A percentile compares a stretch with the other conserved stretches of the same genome.
Evolutionary conservation across 2,888 invertebrate species (phyloP).

Genomic region (Lucinisca nassula): DNA sequence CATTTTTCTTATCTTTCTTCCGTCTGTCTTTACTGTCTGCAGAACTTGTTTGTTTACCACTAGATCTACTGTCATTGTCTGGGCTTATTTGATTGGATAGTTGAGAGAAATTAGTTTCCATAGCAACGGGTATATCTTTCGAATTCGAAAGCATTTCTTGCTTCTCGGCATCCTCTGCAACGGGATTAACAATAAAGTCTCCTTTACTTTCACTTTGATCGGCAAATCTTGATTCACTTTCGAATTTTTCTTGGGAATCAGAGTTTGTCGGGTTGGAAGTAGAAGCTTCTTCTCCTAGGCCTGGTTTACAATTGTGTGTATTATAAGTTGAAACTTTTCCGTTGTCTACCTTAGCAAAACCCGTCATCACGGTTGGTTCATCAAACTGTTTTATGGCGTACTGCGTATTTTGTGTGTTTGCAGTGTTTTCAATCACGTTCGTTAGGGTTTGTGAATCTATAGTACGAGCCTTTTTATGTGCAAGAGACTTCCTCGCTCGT

Average conservation of each 20-base stretch:
- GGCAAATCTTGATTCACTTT: constrained; percentile 74
- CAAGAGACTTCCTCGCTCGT: constrained; percentile 81
- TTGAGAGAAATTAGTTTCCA: constrained; percentile 61
- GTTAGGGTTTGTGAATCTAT: constrained; percentile 79
- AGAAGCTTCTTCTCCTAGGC: constrained; percentile 72
- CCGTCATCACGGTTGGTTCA: constrained; percentile 83
- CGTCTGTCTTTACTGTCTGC: constrained; percentile 60
- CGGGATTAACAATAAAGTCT: constrained; percentile 96
- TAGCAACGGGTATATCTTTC: constrained; percentile 21
- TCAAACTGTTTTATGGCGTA: constrained; percentile 30
- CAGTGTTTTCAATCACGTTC: constrained; percentile 84
- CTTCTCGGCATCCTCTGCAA: constrained; percentile 89
- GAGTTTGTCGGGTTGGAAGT: constrained; percentile 74
- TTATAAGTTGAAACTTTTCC: constrained; percentile 82
- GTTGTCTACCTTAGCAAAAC: constrained; percentile 82
- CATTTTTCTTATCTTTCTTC: constrained; percentile 82
- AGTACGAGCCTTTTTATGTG: constrained; percentile 77
- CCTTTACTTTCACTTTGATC: constrained; percentile 90
- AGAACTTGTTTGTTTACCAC: constrained; percentile 59
- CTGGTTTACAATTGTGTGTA: constrained; percentile 75
- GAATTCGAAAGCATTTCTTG: constrained; percentile 44
- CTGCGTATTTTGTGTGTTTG: constrained; percentile 26
- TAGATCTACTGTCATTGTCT: constrained; percentile 55
- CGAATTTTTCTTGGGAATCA: constrained; percentile 80
- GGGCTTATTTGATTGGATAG: constrained; percentile 32